Evolutionary conservation across 2,113 vertebrate species (phyloP).

Genomic region (Condylura cristata): DNA sequence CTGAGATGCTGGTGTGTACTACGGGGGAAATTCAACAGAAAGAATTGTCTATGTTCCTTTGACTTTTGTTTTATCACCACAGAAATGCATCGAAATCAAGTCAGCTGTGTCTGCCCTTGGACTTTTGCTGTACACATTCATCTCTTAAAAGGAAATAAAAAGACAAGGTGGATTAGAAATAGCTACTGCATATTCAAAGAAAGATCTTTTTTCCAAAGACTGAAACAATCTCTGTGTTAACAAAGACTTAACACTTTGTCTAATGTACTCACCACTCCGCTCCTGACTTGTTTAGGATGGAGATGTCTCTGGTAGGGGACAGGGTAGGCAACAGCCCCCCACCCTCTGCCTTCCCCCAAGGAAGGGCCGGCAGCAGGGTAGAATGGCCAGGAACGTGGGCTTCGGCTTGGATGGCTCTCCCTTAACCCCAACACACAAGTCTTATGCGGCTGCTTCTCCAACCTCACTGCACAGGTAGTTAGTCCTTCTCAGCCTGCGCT

Average conservation of each 20-base stretch:
- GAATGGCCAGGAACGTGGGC: neutral
- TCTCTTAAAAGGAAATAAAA: slow-evolving; percentile 40
- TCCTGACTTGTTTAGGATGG: neutral
- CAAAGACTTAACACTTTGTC: neutral
- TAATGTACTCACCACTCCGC: neutral
- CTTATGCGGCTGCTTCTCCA: fast-evolving
- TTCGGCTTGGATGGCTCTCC: too few relatives aligned
- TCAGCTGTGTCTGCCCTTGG: neutral
- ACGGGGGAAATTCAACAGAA: slow-evolving; percentile 8
- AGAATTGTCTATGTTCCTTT: slow-evolving; percentile 1
- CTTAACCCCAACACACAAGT: fast-evolving
- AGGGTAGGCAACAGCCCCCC: neutral
- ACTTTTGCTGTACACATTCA: neutral
- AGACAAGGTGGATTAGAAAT: slow-evolving; percentile 32
- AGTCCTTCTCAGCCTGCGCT: neutral
- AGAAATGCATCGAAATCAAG: neutral
- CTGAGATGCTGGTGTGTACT: neutral
- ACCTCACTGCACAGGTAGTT: too few relatives aligned
- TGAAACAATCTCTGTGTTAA: neutral
- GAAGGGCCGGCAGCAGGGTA: too few relatives aligned
- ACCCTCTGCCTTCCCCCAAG: fast-evolving
- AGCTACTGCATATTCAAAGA: neutral
- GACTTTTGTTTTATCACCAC: neutral
- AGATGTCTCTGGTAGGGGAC: neutral
- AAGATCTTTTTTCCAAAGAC: slow-evolving; percentile 37